Conservation (phyloP, 92 coral and sea anemone species). For the Porites rus region DNA sequence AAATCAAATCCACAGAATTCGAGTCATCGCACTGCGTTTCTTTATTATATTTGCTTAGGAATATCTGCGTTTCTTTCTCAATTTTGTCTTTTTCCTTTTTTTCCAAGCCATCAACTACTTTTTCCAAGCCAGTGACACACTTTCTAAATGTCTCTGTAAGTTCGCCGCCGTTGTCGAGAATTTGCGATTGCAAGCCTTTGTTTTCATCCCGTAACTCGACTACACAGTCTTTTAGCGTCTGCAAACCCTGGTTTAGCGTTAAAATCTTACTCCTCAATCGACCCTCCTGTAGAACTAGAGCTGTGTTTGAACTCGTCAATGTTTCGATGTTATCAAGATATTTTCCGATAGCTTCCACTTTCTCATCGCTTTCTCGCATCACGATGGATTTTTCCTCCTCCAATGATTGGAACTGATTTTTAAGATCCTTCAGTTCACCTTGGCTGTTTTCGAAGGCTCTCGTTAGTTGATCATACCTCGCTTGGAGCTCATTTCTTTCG, state of each 20-base stretch:
- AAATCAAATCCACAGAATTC: conserved; percentile 39
- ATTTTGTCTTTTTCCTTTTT: conserved; percentile 16
- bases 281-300: conserved; percentile 43
- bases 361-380: conserved; percentile 52
- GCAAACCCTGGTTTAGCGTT: conserved; percentile 60
- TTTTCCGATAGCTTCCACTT: conserved; percentile 43
- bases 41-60: conserved; percentile 2
- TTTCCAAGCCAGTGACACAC: conserved; percentile 69
- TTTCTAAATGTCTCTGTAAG: conserved; percentile 58
- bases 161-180: conserved; percentile 62
- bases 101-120: conserved; percentile 49
- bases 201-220: conserved; percentile 63
- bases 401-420: conserved; percentile 56
- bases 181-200: conserved; percentile 51
- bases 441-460: conserved; percentile 69
- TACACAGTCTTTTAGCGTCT: conserved; percentile 63
- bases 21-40: conserved; percentile 54
- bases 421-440: conserved; percentile 46
- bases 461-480: conserved; percentile 54
- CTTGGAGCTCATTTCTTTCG: conserved; percentile 52
- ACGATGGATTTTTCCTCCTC: conserved; percentile 60
- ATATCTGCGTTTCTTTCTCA: conserved; percentile 47
- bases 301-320: conserved; percentile 63
- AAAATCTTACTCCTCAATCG: conserved; percentile 48
- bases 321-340: conserved; percentile 61